Conservation (phyloP, 2,113 vertebrate species). For the Indri indri region DNA sequence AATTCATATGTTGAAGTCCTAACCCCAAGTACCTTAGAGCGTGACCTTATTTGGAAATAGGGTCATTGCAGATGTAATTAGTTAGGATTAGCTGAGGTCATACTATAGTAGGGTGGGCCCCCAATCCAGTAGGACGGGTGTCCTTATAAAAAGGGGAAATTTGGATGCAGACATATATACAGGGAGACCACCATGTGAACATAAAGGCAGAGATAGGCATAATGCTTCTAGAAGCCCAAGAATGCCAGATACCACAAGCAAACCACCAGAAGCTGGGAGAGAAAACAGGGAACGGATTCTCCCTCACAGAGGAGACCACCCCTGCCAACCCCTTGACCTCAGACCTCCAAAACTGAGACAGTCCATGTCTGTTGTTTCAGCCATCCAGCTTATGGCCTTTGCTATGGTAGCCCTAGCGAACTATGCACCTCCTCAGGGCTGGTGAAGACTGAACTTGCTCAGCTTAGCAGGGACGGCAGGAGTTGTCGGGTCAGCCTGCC, state of each 20-base stretch:
- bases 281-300: neutral
- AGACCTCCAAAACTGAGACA: neutral
- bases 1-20: neutral
- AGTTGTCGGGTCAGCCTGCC: fast-evolving
- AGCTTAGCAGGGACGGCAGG: neutral
- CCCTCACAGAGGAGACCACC: neutral
- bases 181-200: neutral
- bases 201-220: neutral
- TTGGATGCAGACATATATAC: neutral
- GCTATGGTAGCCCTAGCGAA: neutral
- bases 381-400: neutral
- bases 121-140: neutral
- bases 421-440: neutral
- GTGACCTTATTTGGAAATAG: neutral
- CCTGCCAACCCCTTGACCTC: neutral
- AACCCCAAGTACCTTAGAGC: neutral
- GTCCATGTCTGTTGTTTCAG: neutral
- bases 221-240: neutral
- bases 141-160: neutral
- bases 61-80: neutral
- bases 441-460: neutral
- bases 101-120: too few species aligned
- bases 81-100: neutral
- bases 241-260: neutral
- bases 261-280: neutral